These are phyloP conservation scores for Drosophila murphyi DNA, from an alignment of 1,140 invertebrate genomes.

Conservation along the genomic window DNA sequence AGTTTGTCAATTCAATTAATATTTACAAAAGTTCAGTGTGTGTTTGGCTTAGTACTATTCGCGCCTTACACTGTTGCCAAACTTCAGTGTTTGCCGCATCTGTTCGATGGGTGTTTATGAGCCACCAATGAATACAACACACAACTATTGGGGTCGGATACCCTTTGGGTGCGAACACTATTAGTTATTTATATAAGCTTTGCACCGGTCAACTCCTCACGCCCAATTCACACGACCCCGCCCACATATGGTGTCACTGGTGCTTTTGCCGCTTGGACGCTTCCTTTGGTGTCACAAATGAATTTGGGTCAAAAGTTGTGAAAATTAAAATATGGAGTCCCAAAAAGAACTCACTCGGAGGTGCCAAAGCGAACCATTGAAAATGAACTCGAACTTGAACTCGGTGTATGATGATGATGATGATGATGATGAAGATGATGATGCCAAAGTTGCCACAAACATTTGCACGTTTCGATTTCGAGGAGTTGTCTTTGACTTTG, in stretches of 20 bases:
- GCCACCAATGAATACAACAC: conserved; percentile 44
- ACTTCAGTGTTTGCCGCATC: conserved; percentile 20
- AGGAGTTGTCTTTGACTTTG: not conserved
- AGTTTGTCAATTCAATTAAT: not conserved
- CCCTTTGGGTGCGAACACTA: conserved; percentile 42
- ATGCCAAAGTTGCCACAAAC: conserved; percentile 63
- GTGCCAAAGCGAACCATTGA: conserved; percentile 3
- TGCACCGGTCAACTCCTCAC: conserved; percentile 11
- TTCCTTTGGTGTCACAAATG: conserved; percentile 68
- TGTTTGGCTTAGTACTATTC: not conserved
- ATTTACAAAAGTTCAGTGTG: conserved; percentile 1
- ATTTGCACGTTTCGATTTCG: conserved; percentile 31
- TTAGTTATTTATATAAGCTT: conserved; percentile 74
- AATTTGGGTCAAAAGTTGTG: conserved; percentile 81
- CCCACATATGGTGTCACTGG: conserved; percentile 24
- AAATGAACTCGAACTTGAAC: conserved; percentile 12
- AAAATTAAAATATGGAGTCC: conserved; percentile 60
- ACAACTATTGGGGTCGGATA: conserved; percentile 1
- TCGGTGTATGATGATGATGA: conserved; percentile 4
- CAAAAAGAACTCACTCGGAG: conserved; percentile 2
- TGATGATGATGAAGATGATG: conserved; percentile 14
- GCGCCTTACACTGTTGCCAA: conserved; percentile 14
- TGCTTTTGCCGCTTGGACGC: conserved; percentile 56
- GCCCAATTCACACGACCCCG: not conserved
- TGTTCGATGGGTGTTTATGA: conserved; percentile 37